phyloP scores from a whole-genome alignment of 2,797 vertebrate genomes.

The Danio choprae region DNA sequence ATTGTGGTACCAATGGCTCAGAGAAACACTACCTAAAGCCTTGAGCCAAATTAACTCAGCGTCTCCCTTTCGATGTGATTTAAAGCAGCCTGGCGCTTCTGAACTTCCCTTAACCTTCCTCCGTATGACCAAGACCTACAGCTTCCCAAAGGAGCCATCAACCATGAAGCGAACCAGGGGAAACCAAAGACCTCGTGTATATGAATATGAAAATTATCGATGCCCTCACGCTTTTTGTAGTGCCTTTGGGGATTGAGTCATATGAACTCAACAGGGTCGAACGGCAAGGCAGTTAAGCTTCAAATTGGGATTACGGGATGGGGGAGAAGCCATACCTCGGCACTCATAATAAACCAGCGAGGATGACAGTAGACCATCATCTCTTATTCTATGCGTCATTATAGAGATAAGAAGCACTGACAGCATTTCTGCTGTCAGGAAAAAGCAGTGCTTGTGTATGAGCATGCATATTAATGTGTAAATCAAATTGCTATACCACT shows the following conservation, averaged over 20 bases:
- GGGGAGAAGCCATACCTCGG: conserved; percentile 5
- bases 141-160: conserved; percentile 71
- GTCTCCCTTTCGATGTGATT: conserved; percentile 67
- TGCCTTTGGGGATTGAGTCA: conserved; percentile 64
- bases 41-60: conserved; percentile 42
- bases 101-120: conserved; percentile 74
- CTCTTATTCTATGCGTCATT: conserved; percentile 22
- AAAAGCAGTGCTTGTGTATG: neutral
- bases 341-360: conserved; percentile 33
- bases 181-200: conserved; percentile 70
- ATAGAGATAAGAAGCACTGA: conserved; percentile 35
- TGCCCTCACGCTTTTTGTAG: conserved; percentile 64
- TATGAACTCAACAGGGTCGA: conserved; percentile 63
- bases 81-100: conserved; percentile 67
- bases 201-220: conserved; percentile 75
- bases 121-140: conserved; percentile 66
- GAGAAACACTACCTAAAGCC: conserved; percentile 27
- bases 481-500: neutral
- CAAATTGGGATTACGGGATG: conserved; percentile 11
- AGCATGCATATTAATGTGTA: neutral
- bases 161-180: conserved; percentile 73
- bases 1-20: neutral
- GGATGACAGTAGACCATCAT: conserved; percentile 34
- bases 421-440: neutral
- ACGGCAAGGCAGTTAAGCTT: conserved; percentile 30